phyloP scores from a whole-genome alignment of 2,797 vertebrate genomes.

The Cheirogaleus major region DNA sequence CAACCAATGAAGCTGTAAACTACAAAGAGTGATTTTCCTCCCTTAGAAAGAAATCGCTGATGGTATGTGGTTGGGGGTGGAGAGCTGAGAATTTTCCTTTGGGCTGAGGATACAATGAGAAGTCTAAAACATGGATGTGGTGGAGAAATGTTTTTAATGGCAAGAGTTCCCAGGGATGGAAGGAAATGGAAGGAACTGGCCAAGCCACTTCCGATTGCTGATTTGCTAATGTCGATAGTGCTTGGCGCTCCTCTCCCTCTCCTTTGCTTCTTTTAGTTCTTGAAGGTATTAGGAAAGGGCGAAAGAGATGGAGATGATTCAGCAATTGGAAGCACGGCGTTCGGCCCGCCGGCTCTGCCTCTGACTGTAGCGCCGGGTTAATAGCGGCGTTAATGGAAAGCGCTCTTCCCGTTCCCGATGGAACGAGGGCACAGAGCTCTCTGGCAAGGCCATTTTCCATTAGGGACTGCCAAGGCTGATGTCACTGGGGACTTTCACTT shows the following conservation, averaged over 20 bases:
- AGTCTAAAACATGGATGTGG: background rate
- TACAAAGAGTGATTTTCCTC: background rate
- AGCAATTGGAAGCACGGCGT: background rate
- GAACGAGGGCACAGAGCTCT: slow-evolving; percentile 2
- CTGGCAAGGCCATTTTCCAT: slow-evolving; percentile 65
- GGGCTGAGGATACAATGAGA: background rate
- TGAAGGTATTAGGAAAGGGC: slow-evolving; percentile 41
- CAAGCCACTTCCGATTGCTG: background rate
- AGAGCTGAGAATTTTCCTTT: slow-evolving; percentile 34
- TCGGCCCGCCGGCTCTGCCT: background rate
- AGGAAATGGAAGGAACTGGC: background rate
- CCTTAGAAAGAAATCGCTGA: slow-evolving; percentile 40
- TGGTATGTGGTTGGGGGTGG: background rate
- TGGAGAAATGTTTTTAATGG: background rate
- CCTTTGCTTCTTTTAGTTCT: background rate
- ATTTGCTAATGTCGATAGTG: background rate
- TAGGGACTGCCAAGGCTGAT: slow-evolving; percentile 64
- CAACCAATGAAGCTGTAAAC: background rate
- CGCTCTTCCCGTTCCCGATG: background rate
- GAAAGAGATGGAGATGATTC: slow-evolving; percentile 45
- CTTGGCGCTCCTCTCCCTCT: background rate
- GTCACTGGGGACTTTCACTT: slow-evolving; percentile 51
- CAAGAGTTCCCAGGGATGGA: background rate
- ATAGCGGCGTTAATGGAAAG: slow-evolving; percentile 60
- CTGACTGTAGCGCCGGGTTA: background rate